phyloP scores from a whole-genome alignment of 2,113 vertebrate species.

The Upupa epops region DNA sequence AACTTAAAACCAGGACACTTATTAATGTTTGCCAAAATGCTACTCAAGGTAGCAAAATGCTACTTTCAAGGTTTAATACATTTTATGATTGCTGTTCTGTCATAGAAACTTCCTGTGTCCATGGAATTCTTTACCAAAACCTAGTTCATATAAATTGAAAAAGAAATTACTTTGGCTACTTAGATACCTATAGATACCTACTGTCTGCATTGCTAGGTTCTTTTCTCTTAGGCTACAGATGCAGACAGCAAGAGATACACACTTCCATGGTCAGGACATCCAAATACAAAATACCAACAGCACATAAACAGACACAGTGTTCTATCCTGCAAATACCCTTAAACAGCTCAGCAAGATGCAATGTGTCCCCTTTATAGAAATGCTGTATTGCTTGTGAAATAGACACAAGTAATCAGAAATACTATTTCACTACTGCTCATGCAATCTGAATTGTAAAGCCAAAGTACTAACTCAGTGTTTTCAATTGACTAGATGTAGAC shows the following conservation, averaged over 20 bases:
- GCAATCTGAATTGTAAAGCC: background rate
- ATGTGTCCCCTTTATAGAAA: background rate
- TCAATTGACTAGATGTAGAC: background rate
- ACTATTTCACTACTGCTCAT: background rate
- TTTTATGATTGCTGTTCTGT: background rate
- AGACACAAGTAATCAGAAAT: background rate
- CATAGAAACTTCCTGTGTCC: background rate
- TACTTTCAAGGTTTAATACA: background rate
- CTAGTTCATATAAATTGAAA: background rate
- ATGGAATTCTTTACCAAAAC: background rate
- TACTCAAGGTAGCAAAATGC: background rate
- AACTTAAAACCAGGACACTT: no score
- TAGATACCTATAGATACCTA: background rate
- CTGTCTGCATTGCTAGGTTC: background rate
- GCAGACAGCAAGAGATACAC: background rate
- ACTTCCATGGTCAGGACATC: background rate
- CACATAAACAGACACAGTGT: background rate
- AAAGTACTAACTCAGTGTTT: background rate
- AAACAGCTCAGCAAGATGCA: background rate
- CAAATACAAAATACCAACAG: background rate
- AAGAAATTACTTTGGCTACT: background rate
- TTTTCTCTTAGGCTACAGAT: background rate
- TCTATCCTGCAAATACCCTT: background rate
- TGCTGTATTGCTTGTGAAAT: conserved; percentile 19
- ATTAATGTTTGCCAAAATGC: background rate